Percentiles rank a stretch among this genome's conserved stretches.
These are phyloP conservation scores for Carapus acus DNA, from an alignment of 2,797 vertebrate genomes.

Conservation along the genomic window DNA sequence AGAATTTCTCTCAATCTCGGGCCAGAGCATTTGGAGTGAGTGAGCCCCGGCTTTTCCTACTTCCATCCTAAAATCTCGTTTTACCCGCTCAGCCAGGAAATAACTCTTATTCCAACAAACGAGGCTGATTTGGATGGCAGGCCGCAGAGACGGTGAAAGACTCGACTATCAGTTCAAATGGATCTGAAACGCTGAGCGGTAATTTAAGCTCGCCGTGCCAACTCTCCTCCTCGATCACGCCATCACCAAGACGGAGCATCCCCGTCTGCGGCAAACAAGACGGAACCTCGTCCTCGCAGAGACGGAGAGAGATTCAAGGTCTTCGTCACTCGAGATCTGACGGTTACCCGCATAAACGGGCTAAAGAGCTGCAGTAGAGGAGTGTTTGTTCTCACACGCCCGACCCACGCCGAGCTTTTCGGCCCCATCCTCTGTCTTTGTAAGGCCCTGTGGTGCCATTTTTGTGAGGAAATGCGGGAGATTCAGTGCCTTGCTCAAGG, in stretches of 20 bases:
- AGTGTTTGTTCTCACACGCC: too few species aligned
- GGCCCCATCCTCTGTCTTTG: too few species aligned
- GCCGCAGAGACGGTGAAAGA: conserved; percentile 8
- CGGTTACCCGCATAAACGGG: conserved; percentile 47
- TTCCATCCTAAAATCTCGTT: background rate
- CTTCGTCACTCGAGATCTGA: conserved; percentile 33
- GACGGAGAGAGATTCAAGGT: conserved; percentile 32
- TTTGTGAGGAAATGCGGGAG: too few species aligned
- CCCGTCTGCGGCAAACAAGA: conserved; percentile 43
- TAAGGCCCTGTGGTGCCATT: too few species aligned
- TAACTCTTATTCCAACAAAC: background rate
- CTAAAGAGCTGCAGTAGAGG: conserved; percentile 30
- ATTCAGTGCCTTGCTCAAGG: too few species aligned
- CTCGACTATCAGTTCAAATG: conserved; percentile 10
- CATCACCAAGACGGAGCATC: conserved; percentile 45
- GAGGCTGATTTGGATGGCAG: conserved; percentile 5
- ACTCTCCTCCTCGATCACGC: conserved; percentile 24
- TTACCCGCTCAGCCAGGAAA: background rate
- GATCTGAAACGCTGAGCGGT: conserved; percentile 32
- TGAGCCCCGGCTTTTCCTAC: background rate
- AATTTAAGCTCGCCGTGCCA: conserved; percentile 8
- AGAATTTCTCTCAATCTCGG: background rate
- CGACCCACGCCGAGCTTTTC: too few species aligned
- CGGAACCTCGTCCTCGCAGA: conserved; percentile 36
- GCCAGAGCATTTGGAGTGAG: background rate